These are phyloP conservation scores for Herminia tarsipennalis DNA, from an alignment of 2,888 invertebrate genomes.

Conservation along the genomic window DNA sequence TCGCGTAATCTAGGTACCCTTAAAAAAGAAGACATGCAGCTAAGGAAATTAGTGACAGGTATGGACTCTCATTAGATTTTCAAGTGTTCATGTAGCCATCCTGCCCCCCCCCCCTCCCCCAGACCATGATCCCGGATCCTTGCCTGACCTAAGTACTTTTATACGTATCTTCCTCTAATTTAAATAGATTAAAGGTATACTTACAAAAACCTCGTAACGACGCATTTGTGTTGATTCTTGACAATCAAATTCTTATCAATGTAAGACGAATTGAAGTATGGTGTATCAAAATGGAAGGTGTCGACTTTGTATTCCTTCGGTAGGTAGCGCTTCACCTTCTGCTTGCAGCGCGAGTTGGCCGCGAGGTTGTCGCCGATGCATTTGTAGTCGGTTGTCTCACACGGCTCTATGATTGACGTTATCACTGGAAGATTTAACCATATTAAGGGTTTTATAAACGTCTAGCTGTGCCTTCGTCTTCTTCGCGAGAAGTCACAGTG, in stretches of 20 bases:
- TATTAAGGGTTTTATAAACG: no score
- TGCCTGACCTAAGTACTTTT: not conserved
- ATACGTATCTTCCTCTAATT: no score
- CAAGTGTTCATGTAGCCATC: no score
- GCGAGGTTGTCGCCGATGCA: constrained; percentile 62
- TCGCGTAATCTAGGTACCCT: no score
- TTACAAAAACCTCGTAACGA: constrained; percentile 69
- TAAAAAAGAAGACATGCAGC: no score
- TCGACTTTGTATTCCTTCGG: constrained; percentile 44
- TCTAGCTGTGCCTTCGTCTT: no score
- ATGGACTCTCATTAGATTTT: no score
- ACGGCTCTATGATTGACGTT: constrained; percentile 52
- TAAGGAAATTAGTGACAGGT: no score
- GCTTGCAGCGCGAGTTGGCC: constrained; percentile 60
- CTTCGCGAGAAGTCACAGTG: no score
- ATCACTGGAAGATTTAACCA: constrained; percentile 1
- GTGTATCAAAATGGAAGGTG: constrained; percentile 54
- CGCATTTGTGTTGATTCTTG: constrained; percentile 61
- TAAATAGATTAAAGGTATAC: constrained; percentile 37
- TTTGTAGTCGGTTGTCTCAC: constrained; percentile 40
- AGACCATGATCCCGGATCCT: no score
- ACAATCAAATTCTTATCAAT: constrained; percentile 57
- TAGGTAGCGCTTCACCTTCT: constrained; percentile 42
- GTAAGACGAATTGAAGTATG: constrained; percentile 67
- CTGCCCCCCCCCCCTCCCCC: no score